phyloP scores from a whole-genome alignment of 2,113 vertebrate species.

The Beaufortia kweichowensis region DNA sequence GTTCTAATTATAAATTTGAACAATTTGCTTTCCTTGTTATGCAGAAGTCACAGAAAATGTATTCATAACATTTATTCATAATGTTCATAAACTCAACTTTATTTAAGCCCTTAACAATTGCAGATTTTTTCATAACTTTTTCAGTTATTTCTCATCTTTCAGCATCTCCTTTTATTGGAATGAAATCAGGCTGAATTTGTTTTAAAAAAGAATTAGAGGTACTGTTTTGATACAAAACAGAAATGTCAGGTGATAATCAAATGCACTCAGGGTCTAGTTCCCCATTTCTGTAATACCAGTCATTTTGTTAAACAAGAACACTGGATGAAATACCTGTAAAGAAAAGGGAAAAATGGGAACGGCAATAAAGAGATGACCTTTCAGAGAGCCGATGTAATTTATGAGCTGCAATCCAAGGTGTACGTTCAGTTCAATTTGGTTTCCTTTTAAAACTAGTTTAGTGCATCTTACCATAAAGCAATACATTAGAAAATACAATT shows the following conservation, averaged over 20 bases:
- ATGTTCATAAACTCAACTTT: too few species aligned
- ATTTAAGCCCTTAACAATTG: too few species aligned
- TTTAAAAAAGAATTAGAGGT: neutral
- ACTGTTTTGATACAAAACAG: neutral
- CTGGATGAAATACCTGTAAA: slow-evolving; percentile 20
- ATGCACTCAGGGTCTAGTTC: neutral
- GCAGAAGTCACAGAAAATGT: too few species aligned
- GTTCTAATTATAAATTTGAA: too few species aligned
- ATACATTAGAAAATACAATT: neutral
- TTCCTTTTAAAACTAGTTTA: neutral
- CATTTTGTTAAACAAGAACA: slow-evolving; percentile 17
- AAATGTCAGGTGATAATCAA: slow-evolving; percentile 12
- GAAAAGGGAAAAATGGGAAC: neutral
- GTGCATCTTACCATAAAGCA: neutral
- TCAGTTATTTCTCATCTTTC: too few species aligned
- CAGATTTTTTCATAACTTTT: too few species aligned
- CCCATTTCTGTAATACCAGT: slow-evolving; percentile 5
- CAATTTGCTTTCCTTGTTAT: too few species aligned
- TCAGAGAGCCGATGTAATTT: slow-evolving; percentile 20
- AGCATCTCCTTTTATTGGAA: neutral
- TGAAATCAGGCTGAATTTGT: neutral
- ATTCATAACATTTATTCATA: too few species aligned
- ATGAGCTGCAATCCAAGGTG: neutral
- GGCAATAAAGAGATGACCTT: slow-evolving; percentile 27
- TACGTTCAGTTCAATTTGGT: neutral